Conservation (phyloP, 2,113 vertebrate genomes). For the Poeciliopsis retropinna region DNA sequence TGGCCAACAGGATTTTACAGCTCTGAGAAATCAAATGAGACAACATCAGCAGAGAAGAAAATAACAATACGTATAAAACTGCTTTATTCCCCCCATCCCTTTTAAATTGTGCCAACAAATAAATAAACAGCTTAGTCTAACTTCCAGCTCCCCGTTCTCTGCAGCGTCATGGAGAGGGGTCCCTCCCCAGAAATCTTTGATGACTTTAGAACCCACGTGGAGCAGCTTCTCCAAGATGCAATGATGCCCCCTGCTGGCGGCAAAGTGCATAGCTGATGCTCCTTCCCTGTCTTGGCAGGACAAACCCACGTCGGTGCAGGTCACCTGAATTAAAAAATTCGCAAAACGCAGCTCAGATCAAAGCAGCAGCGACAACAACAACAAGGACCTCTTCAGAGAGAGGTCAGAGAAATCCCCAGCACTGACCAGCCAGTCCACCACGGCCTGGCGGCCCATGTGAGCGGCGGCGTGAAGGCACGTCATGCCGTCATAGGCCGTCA, state of each 20-base stretch:
- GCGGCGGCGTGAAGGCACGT: slow-evolving; percentile 85
- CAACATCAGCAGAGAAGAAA: neutral
- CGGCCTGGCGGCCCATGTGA: slow-evolving; percentile 81
- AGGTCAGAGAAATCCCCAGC: neutral
- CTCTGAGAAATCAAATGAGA: slow-evolving; percentile 68
- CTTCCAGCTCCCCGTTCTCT: slow-evolving; percentile 86
- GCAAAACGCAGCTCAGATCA: neutral
- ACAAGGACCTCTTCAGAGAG: neutral
- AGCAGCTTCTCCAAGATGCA: slow-evolving; percentile 83
- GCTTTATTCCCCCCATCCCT: neutral
- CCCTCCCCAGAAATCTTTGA: slow-evolving; percentile 85
- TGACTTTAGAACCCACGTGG: slow-evolving; percentile 78
- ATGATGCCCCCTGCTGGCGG: slow-evolving; percentile 86
- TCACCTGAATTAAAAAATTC: slow-evolving; percentile 69
- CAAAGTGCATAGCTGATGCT: slow-evolving; percentile 86
- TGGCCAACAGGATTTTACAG: slow-evolving; percentile 82
- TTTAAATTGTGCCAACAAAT: neutral
- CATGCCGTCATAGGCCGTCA: slow-evolving; percentile 86
- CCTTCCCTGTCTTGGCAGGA: slow-evolving; percentile 82
- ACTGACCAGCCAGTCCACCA: slow-evolving; percentile 87
- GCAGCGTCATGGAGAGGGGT: slow-evolving; percentile 88
- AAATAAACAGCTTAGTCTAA: slow-evolving; percentile 33
- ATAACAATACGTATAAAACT: too few relatives aligned
- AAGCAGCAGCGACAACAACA: too few relatives aligned
- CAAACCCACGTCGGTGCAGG: slow-evolving; percentile 77